Evolutionary conservation across 2,113 vertebrate species (phyloP), one percentile per base, ranked within the genome.

Genomic region (Epinephelus lanceolatus): DNA sequence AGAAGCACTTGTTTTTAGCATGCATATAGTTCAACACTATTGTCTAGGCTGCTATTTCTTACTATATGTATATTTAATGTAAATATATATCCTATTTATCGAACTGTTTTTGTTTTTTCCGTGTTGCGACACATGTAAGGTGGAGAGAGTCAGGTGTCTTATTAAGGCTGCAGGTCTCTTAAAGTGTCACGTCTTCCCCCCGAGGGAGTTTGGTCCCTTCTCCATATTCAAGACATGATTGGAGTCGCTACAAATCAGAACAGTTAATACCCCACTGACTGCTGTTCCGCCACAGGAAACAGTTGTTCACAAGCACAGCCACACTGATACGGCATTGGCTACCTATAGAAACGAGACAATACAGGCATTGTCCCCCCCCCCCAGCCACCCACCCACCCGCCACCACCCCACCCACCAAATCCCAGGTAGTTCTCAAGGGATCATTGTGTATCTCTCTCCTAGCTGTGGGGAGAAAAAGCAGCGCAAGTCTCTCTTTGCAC

Each of bases 21-120:
- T 92, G 93, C 93, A 82, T 93, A 93, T 94, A 94, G 94, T 95
- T 94, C 93, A 94, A 95, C 94, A 96, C 95, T 95, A 94, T 93
- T 95, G 91, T 93, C 90, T 96, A 96, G 94, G 95, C 95, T 96
- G 95, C 95, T 96, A 96, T 96, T 96, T 95, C 94, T 94, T 95
- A 95, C 94, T 88, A 75, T 92, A 87, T 95, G 93, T 96, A 94
- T 96, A 96, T 96, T 94, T 94, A 95, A 91, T 95, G 94, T 96
- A 96, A 93, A 95, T 95, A 95, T 94, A 94, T 94, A 93, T 92
- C 93, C 90, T 95, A 95, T 96, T 95, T 96, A 95, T 95, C 88
- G 85, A 80, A 86, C 76, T 76, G 73, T 83, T 88, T 45, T 45
- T 45, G 8, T 10, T 45, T 81, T 68, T 81, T 66, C 84, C 79